Conservation (phyloP, 2,113 vertebrate species). For the Ceuthmochares aereus region DNA sequence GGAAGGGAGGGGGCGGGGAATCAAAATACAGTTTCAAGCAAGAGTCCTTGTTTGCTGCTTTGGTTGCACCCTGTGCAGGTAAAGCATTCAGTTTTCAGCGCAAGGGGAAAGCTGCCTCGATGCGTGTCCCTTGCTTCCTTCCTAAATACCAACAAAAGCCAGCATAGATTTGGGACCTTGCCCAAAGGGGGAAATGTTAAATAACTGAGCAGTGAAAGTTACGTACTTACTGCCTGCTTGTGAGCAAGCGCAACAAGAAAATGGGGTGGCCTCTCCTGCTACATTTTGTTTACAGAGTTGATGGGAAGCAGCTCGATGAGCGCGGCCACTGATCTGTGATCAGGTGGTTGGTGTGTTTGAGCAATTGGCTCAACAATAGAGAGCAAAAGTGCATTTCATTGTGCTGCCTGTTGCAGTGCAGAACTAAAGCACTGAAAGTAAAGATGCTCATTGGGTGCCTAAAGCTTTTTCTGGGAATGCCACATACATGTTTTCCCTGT, state of each 20-base stretch:
- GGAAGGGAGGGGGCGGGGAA: background rate
- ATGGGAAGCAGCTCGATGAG: background rate
- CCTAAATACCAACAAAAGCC: background rate
- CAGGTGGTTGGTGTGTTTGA: background rate
- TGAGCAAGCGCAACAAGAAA: background rate
- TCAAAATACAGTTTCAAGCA: background rate
- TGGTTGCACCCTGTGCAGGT: background rate
- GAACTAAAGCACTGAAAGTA: background rate
- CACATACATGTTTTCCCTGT: background rate
- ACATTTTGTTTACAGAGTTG: background rate
- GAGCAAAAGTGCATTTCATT: background rate
- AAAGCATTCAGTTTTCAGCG: rapidly evolving
- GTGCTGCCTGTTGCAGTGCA: background rate
- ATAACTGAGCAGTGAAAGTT: background rate
- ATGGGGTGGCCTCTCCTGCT: background rate
- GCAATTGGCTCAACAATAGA: background rate
- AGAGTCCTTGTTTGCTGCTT: background rate
- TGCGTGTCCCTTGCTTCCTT: background rate
- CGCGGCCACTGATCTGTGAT: background rate
- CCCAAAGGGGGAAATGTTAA: background rate
- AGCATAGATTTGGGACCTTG: background rate
- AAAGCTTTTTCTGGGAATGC: constrained; percentile 20
- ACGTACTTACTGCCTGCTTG: background rate
- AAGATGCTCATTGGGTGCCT: background rate
- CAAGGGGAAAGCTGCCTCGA: background rate